Percentiles rank a stretch among this genome's conserved stretches.
phyloP scores from a whole-genome alignment of 2,888 invertebrate genomes.

The Platerodrilus igneus region DNA sequence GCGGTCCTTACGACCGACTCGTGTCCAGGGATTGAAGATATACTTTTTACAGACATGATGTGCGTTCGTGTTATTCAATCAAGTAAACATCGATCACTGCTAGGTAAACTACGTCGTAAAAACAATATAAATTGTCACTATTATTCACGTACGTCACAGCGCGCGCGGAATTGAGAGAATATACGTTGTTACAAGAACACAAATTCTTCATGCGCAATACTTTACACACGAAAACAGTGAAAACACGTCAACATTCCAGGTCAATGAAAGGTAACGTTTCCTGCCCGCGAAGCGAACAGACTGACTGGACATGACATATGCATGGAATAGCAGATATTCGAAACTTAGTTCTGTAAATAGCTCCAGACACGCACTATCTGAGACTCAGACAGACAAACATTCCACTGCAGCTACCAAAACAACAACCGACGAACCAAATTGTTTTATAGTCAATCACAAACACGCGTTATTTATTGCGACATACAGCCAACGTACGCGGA shows the following conservation, averaged over 20 bases:
- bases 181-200: constrained; percentile 43
- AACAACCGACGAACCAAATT: constrained; percentile 15
- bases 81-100: constrained; percentile 21
- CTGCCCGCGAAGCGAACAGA: constrained; percentile 22
- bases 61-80: no score
- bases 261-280: constrained; percentile 38
- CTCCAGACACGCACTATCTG: constrained; percentile 24
- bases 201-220: constrained; percentile 48
- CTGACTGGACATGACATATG: no score
- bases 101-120: constrained; percentile 22
- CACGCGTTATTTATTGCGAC: constrained; percentile 17
- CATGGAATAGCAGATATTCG: constrained; percentile 22
- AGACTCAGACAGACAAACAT: constrained; percentile 25
- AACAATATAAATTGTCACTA: constrained; percentile 15
- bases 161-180: constrained; percentile 14
- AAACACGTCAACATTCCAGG: constrained; percentile 41
- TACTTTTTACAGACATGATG: constrained; percentile 32
- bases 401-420: constrained; percentile 20
- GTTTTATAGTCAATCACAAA: no score
- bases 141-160: constrained; percentile 16
- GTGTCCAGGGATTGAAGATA: constrained; percentile 23
- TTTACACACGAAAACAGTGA: constrained; percentile 29
- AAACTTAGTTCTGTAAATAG: constrained; percentile 26
- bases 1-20: constrained; percentile 63
- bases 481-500: constrained; percentile 12